These are phyloP conservation scores for Microtus agrestis DNA, from an alignment of 2,797 vertebrate species.

Conservation along the genomic window DNA sequence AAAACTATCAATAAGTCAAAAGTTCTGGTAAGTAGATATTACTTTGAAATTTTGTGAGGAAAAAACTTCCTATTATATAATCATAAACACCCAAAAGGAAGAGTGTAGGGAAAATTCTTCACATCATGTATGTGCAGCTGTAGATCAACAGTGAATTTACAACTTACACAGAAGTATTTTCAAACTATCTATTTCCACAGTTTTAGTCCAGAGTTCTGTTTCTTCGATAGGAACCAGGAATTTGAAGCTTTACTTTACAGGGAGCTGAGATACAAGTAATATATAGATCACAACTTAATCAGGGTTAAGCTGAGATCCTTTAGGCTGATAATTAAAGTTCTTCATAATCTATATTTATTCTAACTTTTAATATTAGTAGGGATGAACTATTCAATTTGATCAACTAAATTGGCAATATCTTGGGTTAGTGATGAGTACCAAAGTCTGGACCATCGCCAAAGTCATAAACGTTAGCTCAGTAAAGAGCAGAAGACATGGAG, in stretches of 20 bases:
- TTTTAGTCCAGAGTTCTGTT: background rate
- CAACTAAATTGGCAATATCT: background rate
- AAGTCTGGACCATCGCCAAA: background rate
- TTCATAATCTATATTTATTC: constrained; percentile 34
- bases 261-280: background rate
- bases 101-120: background rate
- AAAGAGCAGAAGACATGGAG: background rate
- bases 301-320: background rate
- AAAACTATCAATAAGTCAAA: constrained; percentile 36
- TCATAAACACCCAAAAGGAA: constrained; percentile 32
- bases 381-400: constrained; percentile 13
- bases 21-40: constrained; percentile 36
- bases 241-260: constrained; percentile 19
- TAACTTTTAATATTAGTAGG: background rate
- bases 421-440: background rate
- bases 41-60: constrained; percentile 42
- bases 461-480: background rate
- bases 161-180: constrained; percentile 23
- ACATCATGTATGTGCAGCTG: background rate
- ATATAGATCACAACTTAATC: constrained; percentile 1
- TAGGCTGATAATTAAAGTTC: background rate
- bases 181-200: background rate
- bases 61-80: constrained; percentile 1
- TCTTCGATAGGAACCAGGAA: background rate
- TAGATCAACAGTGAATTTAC: background rate